These are phyloP conservation scores for Orius insidiosus DNA, from an alignment of 1,140 invertebrate genomes.

Conservation along the genomic window DNA sequence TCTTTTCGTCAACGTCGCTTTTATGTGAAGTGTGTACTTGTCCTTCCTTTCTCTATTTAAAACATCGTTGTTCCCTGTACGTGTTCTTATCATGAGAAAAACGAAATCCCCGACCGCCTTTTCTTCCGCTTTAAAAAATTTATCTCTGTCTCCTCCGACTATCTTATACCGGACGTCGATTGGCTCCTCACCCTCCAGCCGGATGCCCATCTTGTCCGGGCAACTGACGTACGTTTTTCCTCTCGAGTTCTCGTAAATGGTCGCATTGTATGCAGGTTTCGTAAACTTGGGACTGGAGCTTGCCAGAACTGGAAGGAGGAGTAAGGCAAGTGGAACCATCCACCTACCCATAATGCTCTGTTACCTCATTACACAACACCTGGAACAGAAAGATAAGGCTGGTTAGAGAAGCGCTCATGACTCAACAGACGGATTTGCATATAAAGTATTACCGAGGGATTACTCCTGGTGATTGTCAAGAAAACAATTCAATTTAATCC, in stretches of 20 bases:
- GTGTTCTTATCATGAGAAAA: constrained; percentile 73
- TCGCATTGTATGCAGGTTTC: constrained; percentile 89
- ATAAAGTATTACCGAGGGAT: too few relatives aligned
- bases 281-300: too few relatives aligned
- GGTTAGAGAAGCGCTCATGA: too few relatives aligned
- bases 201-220: constrained; percentile 49
- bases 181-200: constrained; percentile 32
- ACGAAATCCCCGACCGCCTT: constrained; percentile 78
- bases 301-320: too few relatives aligned
- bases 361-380: too few relatives aligned
- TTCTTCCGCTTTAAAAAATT: constrained; percentile 85
- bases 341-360: too few relatives aligned
- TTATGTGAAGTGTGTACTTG: constrained; percentile 61
- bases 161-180: constrained; percentile 64
- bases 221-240: constrained; percentile 61
- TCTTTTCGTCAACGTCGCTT: constrained; percentile 44
- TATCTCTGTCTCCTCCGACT: constrained; percentile 63
- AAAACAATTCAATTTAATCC: too few relatives aligned
- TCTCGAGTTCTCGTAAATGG: constrained; percentile 78
- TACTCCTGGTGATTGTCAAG: too few relatives aligned
- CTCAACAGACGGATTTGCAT: too few relatives aligned
- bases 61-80: constrained; percentile 64
- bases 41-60: constrained; percentile 82
- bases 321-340: too few relatives aligned
- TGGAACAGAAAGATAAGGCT: too few relatives aligned